These are phyloP conservation scores for Drosophila longiperda DNA, from an alignment of 2,888 invertebrate species.

Conservation along the genomic window DNA sequence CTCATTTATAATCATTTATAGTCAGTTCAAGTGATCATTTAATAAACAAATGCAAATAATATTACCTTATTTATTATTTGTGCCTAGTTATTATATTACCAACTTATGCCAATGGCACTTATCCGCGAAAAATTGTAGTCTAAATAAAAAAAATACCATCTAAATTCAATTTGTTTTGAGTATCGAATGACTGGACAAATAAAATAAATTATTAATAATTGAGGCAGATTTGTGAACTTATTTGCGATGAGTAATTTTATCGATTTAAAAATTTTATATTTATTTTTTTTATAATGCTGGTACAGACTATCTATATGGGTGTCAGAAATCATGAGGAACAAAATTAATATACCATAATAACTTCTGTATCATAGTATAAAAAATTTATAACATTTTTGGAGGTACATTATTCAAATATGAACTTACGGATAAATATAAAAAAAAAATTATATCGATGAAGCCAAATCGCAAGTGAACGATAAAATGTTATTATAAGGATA, in stretches of 20 bases:
- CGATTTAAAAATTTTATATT: no score
- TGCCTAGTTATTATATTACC: neutral
- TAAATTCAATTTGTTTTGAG: neutral
- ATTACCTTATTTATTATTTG: neutral
- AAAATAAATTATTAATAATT: neutral
- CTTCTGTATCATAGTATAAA: neutral
- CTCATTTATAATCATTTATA: neutral
- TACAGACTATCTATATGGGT: no score
- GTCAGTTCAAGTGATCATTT: neutral
- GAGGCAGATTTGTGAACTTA: neutral
- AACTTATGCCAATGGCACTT: neutral
- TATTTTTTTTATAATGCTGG: no score
- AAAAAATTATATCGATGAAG: neutral
- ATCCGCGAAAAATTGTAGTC: neutral
- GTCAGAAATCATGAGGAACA: neutral
- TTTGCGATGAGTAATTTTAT: neutral
- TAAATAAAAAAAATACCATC: neutral
- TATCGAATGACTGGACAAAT: neutral
- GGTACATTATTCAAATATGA: neutral
- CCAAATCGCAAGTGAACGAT: neutral
- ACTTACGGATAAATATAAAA: neutral
- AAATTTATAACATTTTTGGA: neutral
- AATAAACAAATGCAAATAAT: neutral
- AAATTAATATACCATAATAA: neutral
- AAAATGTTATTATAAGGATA: neutral